These are phyloP conservation scores for Beaufortia kweichowensis DNA, from an alignment of 2,113 vertebrate species.

Conservation along the genomic window DNA sequence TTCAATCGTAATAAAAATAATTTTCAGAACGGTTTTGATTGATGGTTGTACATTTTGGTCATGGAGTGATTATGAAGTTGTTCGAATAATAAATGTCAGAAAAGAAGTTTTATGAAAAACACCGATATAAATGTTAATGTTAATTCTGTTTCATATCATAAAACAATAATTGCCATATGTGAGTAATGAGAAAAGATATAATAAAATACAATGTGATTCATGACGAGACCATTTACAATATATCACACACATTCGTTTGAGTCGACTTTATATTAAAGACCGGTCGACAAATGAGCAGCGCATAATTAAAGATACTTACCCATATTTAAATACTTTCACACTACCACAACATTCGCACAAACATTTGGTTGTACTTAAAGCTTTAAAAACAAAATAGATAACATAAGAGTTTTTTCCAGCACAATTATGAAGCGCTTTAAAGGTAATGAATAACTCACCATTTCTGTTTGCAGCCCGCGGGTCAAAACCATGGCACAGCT, in stretches of 20 bases:
- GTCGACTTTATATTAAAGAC: background rate
- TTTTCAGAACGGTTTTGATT: too few relatives aligned
- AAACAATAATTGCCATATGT: background rate
- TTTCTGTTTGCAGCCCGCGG: conserved; percentile 52
- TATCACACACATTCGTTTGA: background rate
- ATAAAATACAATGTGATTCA: background rate
- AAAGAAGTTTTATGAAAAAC: background rate
- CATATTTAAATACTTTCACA: too few relatives aligned
- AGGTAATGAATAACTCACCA: conserved; percentile 51
- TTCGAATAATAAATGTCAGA: background rate
- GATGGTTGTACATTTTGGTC: background rate
- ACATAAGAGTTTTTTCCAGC: too few relatives aligned
- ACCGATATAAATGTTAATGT: background rate
- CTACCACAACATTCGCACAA: background rate
- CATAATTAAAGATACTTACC: too few relatives aligned
- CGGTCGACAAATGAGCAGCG: background rate
- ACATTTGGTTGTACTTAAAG: background rate
- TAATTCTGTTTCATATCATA: background rate
- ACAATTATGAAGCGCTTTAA: background rate
- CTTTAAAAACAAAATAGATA: background rate
- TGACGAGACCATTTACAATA: background rate
- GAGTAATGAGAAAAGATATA: background rate
- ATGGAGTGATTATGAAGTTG: background rate
- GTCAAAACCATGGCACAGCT: conserved; percentile 57
- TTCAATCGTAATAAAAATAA: background rate